Evolutionary conservation across 2,113 vertebrate species (phyloP).

Genomic region (Vicugna pacos): DNA sequence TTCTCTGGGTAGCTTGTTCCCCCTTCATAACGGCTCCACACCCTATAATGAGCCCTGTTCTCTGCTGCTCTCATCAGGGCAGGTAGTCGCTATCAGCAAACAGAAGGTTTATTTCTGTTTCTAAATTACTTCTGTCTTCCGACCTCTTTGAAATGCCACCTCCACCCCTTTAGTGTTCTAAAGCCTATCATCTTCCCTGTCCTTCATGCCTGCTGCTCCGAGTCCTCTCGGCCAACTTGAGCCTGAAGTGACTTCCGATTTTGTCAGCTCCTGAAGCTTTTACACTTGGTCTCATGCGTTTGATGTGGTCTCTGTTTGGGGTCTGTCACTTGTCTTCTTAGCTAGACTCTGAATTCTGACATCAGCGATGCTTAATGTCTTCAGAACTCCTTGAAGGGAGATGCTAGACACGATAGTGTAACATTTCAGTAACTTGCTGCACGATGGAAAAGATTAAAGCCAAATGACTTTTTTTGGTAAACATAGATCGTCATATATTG

Average conservation of each 20-base stretch:
- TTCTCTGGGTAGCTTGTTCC: neutral
- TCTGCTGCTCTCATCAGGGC: neutral
- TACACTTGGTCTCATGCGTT: neutral
- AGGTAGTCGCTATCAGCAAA: neutral
- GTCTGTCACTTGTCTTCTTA: neutral
- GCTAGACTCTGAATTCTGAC: neutral
- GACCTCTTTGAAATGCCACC: neutral
- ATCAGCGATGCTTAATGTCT: neutral
- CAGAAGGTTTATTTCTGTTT: neutral
- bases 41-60: neutral
- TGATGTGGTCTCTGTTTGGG: neutral
- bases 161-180: neutral
- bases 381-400: neutral
- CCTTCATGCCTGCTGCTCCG: too few relatives aligned
- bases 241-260: neutral
- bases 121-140: neutral
- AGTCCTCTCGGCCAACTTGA: neutral
- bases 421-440: neutral
- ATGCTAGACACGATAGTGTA: neutral
- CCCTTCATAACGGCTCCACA: neutral
- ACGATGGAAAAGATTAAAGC: neutral
- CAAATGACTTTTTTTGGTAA: neutral
- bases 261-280: neutral
- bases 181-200: neutral
- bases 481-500: neutral